phyloP scores from a whole-genome alignment of 1,140 invertebrate genomes.

The Drosophila lacteicornis region DNA sequence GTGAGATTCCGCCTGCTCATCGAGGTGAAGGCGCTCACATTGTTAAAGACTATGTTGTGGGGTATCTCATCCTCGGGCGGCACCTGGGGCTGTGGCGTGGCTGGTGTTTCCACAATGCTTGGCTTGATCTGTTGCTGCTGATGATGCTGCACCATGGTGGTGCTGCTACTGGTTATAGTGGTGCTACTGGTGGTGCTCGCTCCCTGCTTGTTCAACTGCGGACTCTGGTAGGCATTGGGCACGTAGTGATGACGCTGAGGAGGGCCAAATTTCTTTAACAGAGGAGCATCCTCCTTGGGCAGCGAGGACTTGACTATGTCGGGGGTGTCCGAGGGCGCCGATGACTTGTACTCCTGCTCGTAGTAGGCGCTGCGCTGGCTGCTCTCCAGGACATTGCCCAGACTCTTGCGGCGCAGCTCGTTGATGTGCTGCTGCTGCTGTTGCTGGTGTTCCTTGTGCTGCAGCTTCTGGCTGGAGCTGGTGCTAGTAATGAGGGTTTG shows the following conservation, averaged over 20 bases:
- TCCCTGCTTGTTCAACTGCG: conserved; percentile 51
- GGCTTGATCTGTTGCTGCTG: conserved; percentile 58
- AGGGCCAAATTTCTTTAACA: conserved; percentile 81
- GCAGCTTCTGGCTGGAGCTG: conserved; percentile 1
- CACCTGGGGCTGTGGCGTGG: conserved; percentile 61
- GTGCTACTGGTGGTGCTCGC: conserved; percentile 16
- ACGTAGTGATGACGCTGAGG: conserved; percentile 80
- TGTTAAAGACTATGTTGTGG: conserved; percentile 81
- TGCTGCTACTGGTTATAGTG: conserved; percentile 18
- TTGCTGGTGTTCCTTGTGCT: conserved; percentile 22
- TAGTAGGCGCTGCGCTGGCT: conserved; percentile 42
- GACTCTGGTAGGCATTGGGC: conserved; percentile 81
- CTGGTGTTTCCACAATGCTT: conserved; percentile 73
- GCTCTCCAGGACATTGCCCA: conserved; percentile 67
- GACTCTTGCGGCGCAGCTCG: conserved; percentile 71
- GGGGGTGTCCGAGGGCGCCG: conserved; percentile 75
- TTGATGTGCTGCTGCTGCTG: conserved; percentile 39
- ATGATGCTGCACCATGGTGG: conserved; percentile 27
- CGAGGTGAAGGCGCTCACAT: conserved; percentile 74
- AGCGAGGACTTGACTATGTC: conserved; percentile 83
- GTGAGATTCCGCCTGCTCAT: conserved; percentile 55
- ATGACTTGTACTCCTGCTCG: conserved; percentile 75
- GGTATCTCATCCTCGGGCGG: conserved; percentile 77
- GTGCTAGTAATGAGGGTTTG: conserved; percentile 38
- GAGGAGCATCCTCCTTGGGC: conserved; percentile 75